Percentiles rank a stretch among this genome's conserved stretches.
These are phyloP conservation scores for Sesamia inferens DNA, from an alignment of 2,888 invertebrate species.

Conservation along the genomic window DNA sequence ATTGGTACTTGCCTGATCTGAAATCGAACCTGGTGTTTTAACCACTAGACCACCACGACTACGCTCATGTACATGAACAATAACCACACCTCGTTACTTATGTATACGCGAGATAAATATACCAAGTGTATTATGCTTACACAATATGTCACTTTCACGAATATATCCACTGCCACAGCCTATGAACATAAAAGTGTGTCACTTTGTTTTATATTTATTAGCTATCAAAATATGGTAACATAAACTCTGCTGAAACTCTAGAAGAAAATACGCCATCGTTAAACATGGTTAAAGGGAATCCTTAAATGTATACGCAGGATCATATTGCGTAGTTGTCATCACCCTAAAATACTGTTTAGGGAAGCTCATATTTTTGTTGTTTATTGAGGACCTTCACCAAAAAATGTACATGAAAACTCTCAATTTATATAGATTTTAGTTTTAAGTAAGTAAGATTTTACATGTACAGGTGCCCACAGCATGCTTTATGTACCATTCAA, in stretches of 20 bases:
- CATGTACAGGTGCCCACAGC: neutral
- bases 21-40: too few species aligned
- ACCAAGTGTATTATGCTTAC: neutral
- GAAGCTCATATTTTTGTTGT: neutral
- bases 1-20: too few species aligned
- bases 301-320: neutral
- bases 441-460: neutral
- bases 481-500: neutral
- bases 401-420: neutral
- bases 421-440: neutral
- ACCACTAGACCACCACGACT: too few species aligned
- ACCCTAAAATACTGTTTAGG: neutral
- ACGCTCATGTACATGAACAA: too few species aligned
- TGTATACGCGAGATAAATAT: too few species aligned
- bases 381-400: neutral
- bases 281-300: slow-evolving; percentile 20
- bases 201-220: slow-evolving; percentile 53
- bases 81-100: too few species aligned
- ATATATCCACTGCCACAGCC: slow-evolving; percentile 26
- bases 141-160: slow-evolving; percentile 39
- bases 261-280: slow-evolving; percentile 19
- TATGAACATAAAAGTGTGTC: slow-evolving; percentile 38
- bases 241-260: slow-evolving; percentile 19
- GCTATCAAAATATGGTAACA: slow-evolving; percentile 42
- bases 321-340: neutral